Evolutionary conservation across 1,140 invertebrate genomes (phyloP), one percentile per base, ranked within the genome.

Genomic region (Drosophila sturtevanti): DNA sequence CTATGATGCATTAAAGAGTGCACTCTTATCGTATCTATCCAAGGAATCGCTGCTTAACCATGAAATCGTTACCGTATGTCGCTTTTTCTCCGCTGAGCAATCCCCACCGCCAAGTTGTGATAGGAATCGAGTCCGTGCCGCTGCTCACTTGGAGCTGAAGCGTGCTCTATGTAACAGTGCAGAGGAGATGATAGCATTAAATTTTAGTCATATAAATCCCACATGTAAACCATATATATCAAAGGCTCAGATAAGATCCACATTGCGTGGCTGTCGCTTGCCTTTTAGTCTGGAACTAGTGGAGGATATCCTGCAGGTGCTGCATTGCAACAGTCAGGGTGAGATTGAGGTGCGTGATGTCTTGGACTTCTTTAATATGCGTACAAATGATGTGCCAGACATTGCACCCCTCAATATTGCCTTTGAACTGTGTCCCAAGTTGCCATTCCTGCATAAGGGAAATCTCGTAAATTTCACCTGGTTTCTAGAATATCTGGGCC

Each of bases 51-150:
- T 96, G 87, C 94, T 94, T 1, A 95, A 96, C 75, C 96, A 97
- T 52, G 96, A 97, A 93, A 95, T 96, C 71, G 92, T 96, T 9
- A 96, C 96, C 6, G 91, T 96, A 4, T 94, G 94, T 12, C 93
- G 96, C 74, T 92, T 93, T 71, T 96, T 95, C 90, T 92, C 21
- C 62, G 89, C 64, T 84, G 93, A 63, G 92, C 93, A 72, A 92
- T 92, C 76, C 68, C 91, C 92, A 85, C 54, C 92, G 87, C 72
- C 92, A 93, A 73, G 87, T 73, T 92, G 74, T 91, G 89, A 92
- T 91, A 75, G 65, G 74, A 90, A 90, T 86, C 75, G 81, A 92
- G 79, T 92, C 14, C 93, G 94, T 21, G 93, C 93, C 0, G 87
- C 96, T n/a, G 94, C 95, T 1, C 95, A 96, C 54, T 93, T 94